Evolutionary conservation across 2,113 vertebrate species (phyloP).

Genomic region (Ameiurus melas): DNA sequence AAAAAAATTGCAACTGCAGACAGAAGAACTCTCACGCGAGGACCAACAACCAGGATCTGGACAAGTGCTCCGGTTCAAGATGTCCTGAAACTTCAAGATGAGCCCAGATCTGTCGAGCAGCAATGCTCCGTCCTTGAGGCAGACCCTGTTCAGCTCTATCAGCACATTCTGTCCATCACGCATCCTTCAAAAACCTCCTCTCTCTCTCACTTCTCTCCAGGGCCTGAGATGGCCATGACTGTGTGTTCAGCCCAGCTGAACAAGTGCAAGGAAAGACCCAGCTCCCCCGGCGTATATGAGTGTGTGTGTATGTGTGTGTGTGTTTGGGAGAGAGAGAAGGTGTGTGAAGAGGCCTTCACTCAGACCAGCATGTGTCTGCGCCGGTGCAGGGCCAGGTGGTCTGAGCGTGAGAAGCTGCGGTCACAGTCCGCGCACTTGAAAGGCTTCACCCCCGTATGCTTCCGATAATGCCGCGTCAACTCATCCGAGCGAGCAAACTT

Average conservation of each 20-base stretch:
- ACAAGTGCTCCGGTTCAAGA: constrained; percentile 19
- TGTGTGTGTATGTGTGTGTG: constrained; percentile 30
- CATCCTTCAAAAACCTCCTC: constrained; percentile 71
- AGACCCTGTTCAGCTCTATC: constrained; percentile 38
- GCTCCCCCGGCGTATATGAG: constrained; percentile 66
- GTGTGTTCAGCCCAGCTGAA: constrained; percentile 85
- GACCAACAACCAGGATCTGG: constrained; percentile 7
- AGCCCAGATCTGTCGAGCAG: constrained; percentile 54
- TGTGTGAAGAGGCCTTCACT: constrained; percentile 56
- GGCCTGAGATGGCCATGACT: constrained; percentile 59
- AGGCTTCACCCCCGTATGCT: constrained; percentile 98
- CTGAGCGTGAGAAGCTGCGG: constrained; percentile 97
- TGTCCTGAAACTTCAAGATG: constrained; percentile 23
- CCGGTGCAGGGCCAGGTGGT: constrained; percentile 97
- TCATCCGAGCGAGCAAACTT: constrained; percentile 99
- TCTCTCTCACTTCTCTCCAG: constrained; percentile 52
- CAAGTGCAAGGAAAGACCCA: constrained; percentile 75
- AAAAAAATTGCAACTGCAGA: constrained; percentile 48
- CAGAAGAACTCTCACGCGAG: constrained; percentile 58
- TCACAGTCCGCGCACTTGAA: constrained; percentile 99
- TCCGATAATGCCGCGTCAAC: constrained; percentile 98
- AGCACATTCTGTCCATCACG: constrained; percentile 55
- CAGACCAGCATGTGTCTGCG: constrained; percentile 98
- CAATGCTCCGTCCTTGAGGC: constrained; percentile 29
- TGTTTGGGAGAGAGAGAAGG: neutral